These are phyloP conservation scores for Oscheius sp. DNA, from an alignment of 2,888 invertebrate genomes.

Conservation along the genomic window DNA sequence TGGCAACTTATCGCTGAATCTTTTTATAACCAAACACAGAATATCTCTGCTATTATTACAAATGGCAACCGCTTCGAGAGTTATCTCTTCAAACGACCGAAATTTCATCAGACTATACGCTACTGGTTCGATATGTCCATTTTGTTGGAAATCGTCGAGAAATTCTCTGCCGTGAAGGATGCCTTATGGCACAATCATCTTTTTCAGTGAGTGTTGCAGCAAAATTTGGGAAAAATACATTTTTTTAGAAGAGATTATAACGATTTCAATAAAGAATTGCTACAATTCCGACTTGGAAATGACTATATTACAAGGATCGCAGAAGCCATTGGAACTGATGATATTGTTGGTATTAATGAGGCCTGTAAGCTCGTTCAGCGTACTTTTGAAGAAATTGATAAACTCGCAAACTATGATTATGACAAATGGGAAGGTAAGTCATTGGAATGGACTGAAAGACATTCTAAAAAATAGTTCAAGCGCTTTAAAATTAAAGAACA, in stretches of 20 bases:
- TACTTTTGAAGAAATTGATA: constrained; percentile 34
- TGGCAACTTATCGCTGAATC: constrained; percentile 43
- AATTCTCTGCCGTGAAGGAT: constrained; percentile 29
- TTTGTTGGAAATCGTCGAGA: constrained; percentile 22
- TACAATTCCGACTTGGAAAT: constrained; percentile 46
- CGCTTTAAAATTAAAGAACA: neutral
- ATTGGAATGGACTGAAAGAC: neutral
- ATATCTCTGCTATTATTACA: constrained; percentile 8
- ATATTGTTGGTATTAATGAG: constrained; percentile 31
- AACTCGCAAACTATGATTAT: constrained; percentile 33
- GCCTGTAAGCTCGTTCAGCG: constrained; percentile 35
- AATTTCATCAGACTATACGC: constrained; percentile 21
- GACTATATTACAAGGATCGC: constrained; percentile 35
- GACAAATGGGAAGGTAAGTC: constrained; percentile 32
- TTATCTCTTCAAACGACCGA: constrained; percentile 7
- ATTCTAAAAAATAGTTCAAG: no score
- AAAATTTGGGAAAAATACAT: no score
- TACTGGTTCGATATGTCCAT: constrained; percentile 40
- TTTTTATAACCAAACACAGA: constrained; percentile 43
- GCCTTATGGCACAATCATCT: constrained; percentile 34
- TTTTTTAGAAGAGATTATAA: constrained; percentile 40
- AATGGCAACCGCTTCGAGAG: constrained; percentile 10
- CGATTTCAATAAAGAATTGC: constrained; percentile 38
- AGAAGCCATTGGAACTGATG: constrained; percentile 40
- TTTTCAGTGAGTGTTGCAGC: constrained; percentile 35